These are phyloP conservation scores for Phrynocephalus guinanensis DNA, from an alignment of 2,797 vertebrate genomes.

Conservation along the genomic window DNA sequence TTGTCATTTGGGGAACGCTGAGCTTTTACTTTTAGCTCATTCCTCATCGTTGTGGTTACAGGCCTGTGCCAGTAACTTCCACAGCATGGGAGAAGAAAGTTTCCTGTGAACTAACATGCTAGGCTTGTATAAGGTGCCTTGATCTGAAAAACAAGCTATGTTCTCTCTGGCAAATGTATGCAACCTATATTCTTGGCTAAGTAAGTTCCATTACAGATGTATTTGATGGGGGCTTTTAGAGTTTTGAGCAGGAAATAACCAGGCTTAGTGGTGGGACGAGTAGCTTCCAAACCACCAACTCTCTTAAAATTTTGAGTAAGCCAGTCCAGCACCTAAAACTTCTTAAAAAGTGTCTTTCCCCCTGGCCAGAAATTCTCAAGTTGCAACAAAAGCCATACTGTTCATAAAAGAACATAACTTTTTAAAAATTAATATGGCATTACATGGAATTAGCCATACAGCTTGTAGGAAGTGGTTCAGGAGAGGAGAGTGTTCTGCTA, in stretches of 20 bases:
- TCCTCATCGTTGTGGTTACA: slow-evolving; percentile 3
- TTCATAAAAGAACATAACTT: slow-evolving; percentile 31
- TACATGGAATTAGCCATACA: neutral
- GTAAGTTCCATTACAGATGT: slow-evolving; percentile 2
- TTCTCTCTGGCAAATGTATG: slow-evolving; percentile 36
- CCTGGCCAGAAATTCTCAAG: slow-evolving; percentile 36
- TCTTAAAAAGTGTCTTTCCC: slow-evolving; percentile 27
- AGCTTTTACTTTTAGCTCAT: slow-evolving; percentile 17
- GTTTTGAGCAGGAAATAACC: slow-evolving; percentile 58
- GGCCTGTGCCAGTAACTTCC: slow-evolving; percentile 22
- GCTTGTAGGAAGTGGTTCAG: neutral
- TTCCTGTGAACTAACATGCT: slow-evolving; percentile 44
- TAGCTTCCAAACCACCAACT: slow-evolving; percentile 52
- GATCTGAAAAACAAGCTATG: slow-evolving; percentile 66
- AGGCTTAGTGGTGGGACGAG: slow-evolving; percentile 59
- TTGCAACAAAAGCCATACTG: slow-evolving; percentile 33
- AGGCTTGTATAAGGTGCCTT: slow-evolving; percentile 3
- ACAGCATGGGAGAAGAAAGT: slow-evolving; percentile 42
- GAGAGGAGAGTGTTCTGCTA: neutral
- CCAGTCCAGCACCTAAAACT: slow-evolving; percentile 24
- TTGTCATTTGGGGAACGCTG: slow-evolving; percentile 10
- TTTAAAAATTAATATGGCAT: neutral
- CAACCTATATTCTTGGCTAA: slow-evolving; percentile 35
- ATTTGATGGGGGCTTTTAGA: slow-evolving; percentile 51
- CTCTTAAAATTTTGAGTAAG: slow-evolving; percentile 41